Conservation (phyloP, 2,888 invertebrate genomes). For the Beris morrisii region DNA sequence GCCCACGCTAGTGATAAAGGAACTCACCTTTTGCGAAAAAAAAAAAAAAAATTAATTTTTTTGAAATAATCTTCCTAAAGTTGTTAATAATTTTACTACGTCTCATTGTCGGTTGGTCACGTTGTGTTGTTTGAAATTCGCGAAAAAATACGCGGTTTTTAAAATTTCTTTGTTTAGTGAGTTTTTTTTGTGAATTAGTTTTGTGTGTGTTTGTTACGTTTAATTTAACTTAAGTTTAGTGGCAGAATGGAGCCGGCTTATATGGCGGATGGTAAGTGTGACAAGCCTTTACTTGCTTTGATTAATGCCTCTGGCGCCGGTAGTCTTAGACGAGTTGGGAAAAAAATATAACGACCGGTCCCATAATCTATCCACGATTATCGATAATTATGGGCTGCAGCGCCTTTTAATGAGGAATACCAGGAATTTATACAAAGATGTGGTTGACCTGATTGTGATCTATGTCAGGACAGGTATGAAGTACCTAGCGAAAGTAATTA, state of each 20-base stretch:
- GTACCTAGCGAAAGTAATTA: too few relatives aligned
- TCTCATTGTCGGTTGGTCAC: conserved; percentile 5
- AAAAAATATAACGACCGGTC: conserved; percentile 4
- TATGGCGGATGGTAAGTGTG: conserved; percentile 17
- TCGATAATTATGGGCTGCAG: conserved; percentile 12
- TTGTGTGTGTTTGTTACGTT: not conserved
- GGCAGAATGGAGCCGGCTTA: conserved; percentile 11
- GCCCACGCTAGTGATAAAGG: too few relatives aligned
- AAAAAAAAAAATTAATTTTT: too few relatives aligned
- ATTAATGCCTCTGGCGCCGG: conserved; percentile 25
- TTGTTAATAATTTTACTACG: too few relatives aligned
- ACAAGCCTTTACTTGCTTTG: conserved; percentile 18
- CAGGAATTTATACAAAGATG: too few relatives aligned
- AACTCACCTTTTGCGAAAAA: too few relatives aligned
- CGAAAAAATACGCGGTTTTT: conserved; percentile 8
- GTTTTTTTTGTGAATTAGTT: not conserved
- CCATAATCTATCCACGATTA: conserved; percentile 15
- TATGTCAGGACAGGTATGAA: too few relatives aligned
- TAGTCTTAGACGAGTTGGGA: not conserved
- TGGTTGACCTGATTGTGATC: too few relatives aligned
- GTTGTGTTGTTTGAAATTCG: conserved; percentile 20
- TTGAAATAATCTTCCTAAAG: too few relatives aligned
- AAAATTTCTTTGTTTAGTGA: conserved; percentile 6
- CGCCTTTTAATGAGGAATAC: too few relatives aligned
- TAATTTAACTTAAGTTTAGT: not conserved